Evolutionary conservation across 2,888 invertebrate genomes (phyloP).

Genomic region (Calameuta pallipes): DNA sequence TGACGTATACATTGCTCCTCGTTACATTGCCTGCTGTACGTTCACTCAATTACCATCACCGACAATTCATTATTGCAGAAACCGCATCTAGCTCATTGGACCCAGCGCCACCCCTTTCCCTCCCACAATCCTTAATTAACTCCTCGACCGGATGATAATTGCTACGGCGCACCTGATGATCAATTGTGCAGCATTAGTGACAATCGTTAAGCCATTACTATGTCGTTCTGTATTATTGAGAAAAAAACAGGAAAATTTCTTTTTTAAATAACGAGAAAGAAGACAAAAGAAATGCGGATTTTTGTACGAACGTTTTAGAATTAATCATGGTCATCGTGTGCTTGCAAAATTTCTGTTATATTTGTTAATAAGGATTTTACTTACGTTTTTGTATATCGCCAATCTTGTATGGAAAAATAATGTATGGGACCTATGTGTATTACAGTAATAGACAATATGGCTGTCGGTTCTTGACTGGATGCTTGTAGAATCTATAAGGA

Average conservation of each 20-base stretch:
- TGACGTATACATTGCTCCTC: background rate
- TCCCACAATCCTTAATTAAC: conserved; percentile 59
- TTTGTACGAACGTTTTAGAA: background rate
- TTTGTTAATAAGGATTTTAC: background rate
- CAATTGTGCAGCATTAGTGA: conserved; percentile 34
- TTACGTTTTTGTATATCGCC: background rate
- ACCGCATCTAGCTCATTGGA: conserved; percentile 58
- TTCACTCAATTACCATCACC: conserved; percentile 56
- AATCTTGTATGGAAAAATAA: background rate
- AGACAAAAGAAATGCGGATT: background rate
- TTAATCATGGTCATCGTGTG: background rate
- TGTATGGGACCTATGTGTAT: background rate
- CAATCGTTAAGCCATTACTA: background rate
- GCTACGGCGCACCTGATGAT: conserved; percentile 45
- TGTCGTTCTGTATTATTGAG: conserved; percentile 6
- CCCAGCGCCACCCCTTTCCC: background rate
- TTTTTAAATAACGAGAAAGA: background rate
- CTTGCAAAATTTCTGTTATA: background rate
- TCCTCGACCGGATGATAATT: conserved; percentile 53
- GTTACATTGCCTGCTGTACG: conserved; percentile 32
- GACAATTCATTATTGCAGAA: conserved; percentile 58
- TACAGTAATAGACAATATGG: background rate
- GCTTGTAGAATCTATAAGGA: background rate
- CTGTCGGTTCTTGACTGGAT: background rate
- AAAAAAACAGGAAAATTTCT: background rate